Evolutionary conservation across 2,888 invertebrate genomes (phyloP).

Genomic region (Protonemura montana): DNA sequence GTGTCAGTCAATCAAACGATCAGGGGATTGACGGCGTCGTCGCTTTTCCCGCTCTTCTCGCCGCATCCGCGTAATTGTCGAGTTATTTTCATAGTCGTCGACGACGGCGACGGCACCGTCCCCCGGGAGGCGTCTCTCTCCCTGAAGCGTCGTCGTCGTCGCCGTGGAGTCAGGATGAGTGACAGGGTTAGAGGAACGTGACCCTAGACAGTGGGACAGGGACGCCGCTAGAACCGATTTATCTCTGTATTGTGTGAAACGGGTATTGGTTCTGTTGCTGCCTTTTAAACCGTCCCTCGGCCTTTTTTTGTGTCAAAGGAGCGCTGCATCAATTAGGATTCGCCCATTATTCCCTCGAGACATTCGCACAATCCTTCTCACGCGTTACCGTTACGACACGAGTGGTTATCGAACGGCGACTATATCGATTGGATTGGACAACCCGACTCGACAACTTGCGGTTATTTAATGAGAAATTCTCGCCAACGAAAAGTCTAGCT

Average conservation of each 20-base stretch:
- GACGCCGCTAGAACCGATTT: neutral
- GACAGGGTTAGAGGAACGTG: neutral
- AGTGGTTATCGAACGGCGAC: neutral
- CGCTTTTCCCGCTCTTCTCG: too few species aligned
- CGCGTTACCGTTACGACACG: neutral
- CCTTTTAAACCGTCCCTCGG: slow-evolving; percentile 7
- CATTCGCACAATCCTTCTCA: neutral
- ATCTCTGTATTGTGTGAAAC: neutral
- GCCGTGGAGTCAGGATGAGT: neutral
- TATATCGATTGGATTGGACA: neutral
- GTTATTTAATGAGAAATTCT: neutral
- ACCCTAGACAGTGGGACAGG: neutral
- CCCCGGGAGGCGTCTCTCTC: neutral
- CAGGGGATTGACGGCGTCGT: neutral
- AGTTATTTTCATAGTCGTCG: neutral
- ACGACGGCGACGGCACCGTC: neutral
- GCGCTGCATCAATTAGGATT: neutral
- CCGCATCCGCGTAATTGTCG: neutral
- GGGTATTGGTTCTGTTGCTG: neutral
- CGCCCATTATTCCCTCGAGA: neutral
- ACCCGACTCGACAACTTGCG: neutral
- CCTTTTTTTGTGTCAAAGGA: neutral
- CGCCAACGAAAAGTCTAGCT: neutral
- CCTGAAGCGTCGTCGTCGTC: neutral
- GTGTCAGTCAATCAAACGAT: slow-evolving; percentile 7